A percentile compares a stretch with the other conserved stretches of the same genome.
Evolutionary conservation across 2,797 vertebrate genomes (phyloP).

Genomic region (Poecilia velifera): DNA sequence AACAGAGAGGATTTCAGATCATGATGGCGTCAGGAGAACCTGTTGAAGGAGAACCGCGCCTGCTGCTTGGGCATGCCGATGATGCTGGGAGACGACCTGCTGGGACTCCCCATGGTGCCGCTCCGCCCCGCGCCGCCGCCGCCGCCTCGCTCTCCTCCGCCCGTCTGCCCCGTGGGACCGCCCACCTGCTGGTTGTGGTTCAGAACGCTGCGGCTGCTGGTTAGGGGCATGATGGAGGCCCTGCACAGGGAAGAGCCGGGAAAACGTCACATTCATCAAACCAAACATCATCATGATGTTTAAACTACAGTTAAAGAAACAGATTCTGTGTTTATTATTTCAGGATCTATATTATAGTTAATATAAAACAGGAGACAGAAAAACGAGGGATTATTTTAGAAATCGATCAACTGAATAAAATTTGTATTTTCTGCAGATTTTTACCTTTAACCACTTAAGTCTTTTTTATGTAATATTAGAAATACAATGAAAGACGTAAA

Average conservation of each 20-base stretch:
- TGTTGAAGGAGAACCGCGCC: slow-evolving; percentile 97
- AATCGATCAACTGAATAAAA: too few relatives aligned
- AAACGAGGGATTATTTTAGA: too few relatives aligned
- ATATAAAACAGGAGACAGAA: too few relatives aligned
- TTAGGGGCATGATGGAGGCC: slow-evolving; percentile 91
- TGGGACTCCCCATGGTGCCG: slow-evolving; percentile 96
- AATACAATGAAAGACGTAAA: too few relatives aligned
- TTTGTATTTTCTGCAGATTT: too few relatives aligned
- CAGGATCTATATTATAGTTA: not conserved
- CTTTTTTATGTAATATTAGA: too few relatives aligned
- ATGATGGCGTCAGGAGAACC: slow-evolving; percentile 71
- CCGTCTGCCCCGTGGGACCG: slow-evolving; percentile 61
- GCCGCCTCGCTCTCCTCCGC: slow-evolving; percentile 78
- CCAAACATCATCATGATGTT: not conserved
- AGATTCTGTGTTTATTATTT: not conserved
- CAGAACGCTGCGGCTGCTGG: slow-evolving; percentile 94
- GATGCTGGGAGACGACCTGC: slow-evolving; percentile 97
- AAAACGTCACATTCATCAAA: not conserved
- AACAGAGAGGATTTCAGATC: not conserved
- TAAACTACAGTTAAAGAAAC: not conserved
- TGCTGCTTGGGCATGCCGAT: slow-evolving; percentile 99
- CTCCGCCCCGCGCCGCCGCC: slow-evolving; percentile 72
- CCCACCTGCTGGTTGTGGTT: slow-evolving; percentile 98
- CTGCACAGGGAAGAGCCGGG: slow-evolving; percentile 72
- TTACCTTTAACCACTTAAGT: too few relatives aligned